Evolutionary conservation across 2,797 vertebrate genomes (phyloP), one percentile per base, ranked within the genome.

Genomic region (Todus mexicanus): DNA sequence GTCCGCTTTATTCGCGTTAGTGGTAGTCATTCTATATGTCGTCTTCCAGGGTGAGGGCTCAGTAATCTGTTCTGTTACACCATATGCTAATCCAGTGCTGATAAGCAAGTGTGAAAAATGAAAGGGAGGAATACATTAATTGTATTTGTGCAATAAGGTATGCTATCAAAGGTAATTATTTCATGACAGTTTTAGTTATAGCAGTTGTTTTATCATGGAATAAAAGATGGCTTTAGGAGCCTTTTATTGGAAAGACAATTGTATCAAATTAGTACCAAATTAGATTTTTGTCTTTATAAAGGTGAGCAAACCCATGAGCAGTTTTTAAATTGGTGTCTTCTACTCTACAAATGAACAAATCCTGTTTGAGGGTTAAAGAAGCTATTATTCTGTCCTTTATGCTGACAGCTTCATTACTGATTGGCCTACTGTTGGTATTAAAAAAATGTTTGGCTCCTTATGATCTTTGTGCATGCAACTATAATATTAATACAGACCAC

Each of bases 231-330:
- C 95, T 97, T 97, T 97, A 97, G 97, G 94, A 97, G 95, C 54
- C 97, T 98, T 97, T 98, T 97, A 97, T 97, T 95, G 95, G 96
- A 96, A 98, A 98, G 97, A 98, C 97, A 98, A 97, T 98, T 97
- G 97, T 97, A 97, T 97, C 97, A 98, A 97, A 97, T 98, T 98
- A 98, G 97, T 95, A 96, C 96, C 96, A 97, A 97, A 98, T 98
- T 98, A 98, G 97, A 96, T 97, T 98, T 98, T 98, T 98, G 97
- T 95, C 98, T 98, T 98, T 97, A 98, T 94, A 98, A 98, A 98
- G 98, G 97, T 97, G 97, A 98, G 97, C 96, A 98, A 97, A 97
- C 97, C 97, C 97, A 97, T 98, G 97, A 98, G 95, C 97, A 97
- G 97, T 97, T 97, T 97, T 96, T 97, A 97, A 98, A 98, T 98